A percentile compares a stretch with the other conserved stretches of the same genome.
These are phyloP conservation scores for Psittacula echo DNA, from an alignment of 2,797 vertebrate genomes.

Conservation along the genomic window DNA sequence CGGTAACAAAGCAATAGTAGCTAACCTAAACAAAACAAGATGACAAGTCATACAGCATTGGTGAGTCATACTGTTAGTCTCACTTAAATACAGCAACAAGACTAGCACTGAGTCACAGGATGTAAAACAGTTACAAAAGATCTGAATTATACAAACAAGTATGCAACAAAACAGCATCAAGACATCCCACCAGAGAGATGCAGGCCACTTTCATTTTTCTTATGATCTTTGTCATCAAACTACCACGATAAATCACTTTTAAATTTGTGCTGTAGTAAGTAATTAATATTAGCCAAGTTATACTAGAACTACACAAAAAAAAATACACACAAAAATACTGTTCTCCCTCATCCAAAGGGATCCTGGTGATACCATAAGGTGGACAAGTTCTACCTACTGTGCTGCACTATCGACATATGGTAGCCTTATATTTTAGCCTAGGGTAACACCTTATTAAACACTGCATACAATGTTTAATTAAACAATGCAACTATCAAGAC, in stretches of 20 bases:
- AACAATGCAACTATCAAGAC: not conserved
- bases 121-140: not conserved
- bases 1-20: not conserved
- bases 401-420: not conserved
- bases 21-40: not conserved
- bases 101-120: not conserved
- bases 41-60: not conserved
- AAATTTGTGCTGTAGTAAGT: not conserved
- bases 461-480: not conserved
- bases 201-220: not conserved
- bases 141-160: not conserved
- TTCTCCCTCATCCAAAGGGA: not conserved
- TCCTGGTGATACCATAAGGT: not conserved
- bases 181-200: not conserved
- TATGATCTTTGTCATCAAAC: not conserved
- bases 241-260: not conserved
- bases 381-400: not conserved
- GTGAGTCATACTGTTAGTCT: not conserved
- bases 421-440: not conserved
- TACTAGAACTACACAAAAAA: not conserved
- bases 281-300: not conserved
- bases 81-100: not conserved
- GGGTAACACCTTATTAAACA: not conserved
- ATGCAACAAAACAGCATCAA: not conserved
- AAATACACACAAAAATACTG: not conserved